Base-by-base conservation (phyloP, 1,140 invertebrate genomes). In the Drusus annulatus region DNA sequence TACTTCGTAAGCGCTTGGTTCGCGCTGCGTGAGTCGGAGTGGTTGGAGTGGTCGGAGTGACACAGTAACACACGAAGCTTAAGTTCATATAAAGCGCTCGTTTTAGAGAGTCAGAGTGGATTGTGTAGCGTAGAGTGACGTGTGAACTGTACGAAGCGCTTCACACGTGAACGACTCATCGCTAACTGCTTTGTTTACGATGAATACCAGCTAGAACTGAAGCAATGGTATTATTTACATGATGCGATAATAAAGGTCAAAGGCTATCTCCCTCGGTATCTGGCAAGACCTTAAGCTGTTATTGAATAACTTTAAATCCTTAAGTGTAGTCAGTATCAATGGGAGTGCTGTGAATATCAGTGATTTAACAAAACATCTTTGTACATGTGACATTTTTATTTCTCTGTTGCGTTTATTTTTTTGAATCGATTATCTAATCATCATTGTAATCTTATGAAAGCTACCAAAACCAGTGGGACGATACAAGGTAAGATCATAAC, bases 361-460 rank as follows among this genome's bases (percentile, higher is more conserved):
- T 68, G 58, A 77, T 77, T 77, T 68, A 51, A 77, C 19, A 60
- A 50, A 77, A 65, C 62, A 77, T 77, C 71, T 68, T 78, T 69
- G 56, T 54, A 78, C 45, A 54, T 79, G 65, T 79, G 51, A 79
- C 77, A 79, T 79, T 71, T 71, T 79, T 79, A 79, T 79, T 71
- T 79, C 63, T 79, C 50, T 79, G 77, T 79, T 79, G 77, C 77
- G 62, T 58, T 78, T 79, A 77, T 77, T 79, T 56, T 79, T 78
- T 79, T 60, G 31, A 71, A 71, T 71, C 76, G 68, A 50, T 63
- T 36, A 79, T 58, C 52, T 79, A 65, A 79, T 65, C 77, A 58
- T 56, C 68, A 78, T 77, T 81, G 28, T 83, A 79, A 79, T 83
- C 80, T 81, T 83, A 80, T 73, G 62, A 77, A 76, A 83, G 82